Evolutionary conservation across 2,797 vertebrate genomes (phyloP).

Genomic region (Dromococcyx pavoninus): DNA sequence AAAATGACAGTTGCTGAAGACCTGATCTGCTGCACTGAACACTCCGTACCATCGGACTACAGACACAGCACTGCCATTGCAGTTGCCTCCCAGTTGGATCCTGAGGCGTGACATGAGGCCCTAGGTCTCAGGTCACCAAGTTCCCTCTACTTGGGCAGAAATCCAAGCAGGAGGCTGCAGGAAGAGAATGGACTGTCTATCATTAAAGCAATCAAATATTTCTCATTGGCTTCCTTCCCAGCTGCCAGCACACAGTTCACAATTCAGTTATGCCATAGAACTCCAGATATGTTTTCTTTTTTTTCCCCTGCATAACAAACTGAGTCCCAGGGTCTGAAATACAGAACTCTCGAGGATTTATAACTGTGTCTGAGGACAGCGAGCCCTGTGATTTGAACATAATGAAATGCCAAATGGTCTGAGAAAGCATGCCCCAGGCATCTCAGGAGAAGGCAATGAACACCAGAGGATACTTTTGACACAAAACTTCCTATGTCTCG

Average conservation of each 20-base stretch:
- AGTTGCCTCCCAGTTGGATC: neutral
- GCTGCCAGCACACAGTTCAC: slow-evolving; percentile 1
- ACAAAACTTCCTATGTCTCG: neutral
- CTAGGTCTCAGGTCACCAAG: slow-evolving; percentile 5
- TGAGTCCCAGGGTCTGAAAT: neutral
- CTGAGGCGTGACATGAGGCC: neutral
- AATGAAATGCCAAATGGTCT: neutral
- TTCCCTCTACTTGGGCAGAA: slow-evolving; percentile 19
- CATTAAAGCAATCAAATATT: slow-evolving; percentile 29
- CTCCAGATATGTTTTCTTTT: neutral
- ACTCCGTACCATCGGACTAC: neutral
- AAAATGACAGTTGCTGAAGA: neutral
- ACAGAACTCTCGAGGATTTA: neutral
- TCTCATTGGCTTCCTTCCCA: slow-evolving; percentile 25
- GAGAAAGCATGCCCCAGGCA: neutral
- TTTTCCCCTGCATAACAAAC: neutral
- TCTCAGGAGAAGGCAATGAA: neutral
- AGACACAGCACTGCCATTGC: neutral
- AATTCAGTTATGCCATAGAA: neutral
- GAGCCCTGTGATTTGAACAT: neutral
- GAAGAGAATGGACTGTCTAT: slow-evolving; percentile 37
- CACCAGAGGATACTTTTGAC: neutral
- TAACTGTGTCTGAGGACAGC: neutral
- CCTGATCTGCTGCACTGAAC: neutral
- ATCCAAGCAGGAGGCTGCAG: slow-evolving; percentile 29